Evolutionary conservation across 1,140 invertebrate species (phyloP).

Genomic region (Elysia chlorotica): DNA sequence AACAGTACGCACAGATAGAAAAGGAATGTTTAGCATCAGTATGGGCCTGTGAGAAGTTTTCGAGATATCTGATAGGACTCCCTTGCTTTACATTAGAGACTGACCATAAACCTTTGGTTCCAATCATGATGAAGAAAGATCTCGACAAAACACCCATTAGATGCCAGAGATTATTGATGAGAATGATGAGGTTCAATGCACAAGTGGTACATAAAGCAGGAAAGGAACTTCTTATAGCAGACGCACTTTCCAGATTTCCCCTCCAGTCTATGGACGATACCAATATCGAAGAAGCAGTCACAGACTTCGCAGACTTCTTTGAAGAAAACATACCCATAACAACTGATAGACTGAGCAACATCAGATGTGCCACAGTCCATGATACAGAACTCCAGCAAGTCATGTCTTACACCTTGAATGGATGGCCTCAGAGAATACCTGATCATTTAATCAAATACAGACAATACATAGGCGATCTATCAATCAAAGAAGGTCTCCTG

Average conservation of each 20-base stretch:
- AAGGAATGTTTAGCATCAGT: conserved; percentile 66
- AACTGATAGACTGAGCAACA: not conserved
- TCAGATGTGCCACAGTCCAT: not conserved
- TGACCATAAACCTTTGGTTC: conserved; percentile 55
- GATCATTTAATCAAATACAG: no score
- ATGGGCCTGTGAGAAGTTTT: conserved; percentile 66
- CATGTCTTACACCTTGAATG: not conserved
- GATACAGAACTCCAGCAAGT: not conserved
- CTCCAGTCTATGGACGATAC: not conserved
- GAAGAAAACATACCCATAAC: not conserved
- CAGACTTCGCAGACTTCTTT: not conserved
- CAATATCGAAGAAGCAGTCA: not conserved
- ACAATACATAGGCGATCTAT: not conserved
- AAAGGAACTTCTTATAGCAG: conserved; percentile 26
- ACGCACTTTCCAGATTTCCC: conserved; percentile 27
- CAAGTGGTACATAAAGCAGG: conserved; percentile 25
- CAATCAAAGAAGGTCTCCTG: not conserved
- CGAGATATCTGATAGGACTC: conserved; percentile 62
- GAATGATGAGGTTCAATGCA: conserved; percentile 24
- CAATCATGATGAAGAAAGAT: conserved; percentile 29
- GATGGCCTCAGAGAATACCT: conserved; percentile 19
- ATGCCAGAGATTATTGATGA: conserved; percentile 31
- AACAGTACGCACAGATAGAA: conserved; percentile 65
- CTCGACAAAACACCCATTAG: conserved; percentile 18
- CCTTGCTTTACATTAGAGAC: conserved; percentile 37